Conservation (phyloP, 1,140 invertebrate genomes). For the Nebria ingens region DNA sequence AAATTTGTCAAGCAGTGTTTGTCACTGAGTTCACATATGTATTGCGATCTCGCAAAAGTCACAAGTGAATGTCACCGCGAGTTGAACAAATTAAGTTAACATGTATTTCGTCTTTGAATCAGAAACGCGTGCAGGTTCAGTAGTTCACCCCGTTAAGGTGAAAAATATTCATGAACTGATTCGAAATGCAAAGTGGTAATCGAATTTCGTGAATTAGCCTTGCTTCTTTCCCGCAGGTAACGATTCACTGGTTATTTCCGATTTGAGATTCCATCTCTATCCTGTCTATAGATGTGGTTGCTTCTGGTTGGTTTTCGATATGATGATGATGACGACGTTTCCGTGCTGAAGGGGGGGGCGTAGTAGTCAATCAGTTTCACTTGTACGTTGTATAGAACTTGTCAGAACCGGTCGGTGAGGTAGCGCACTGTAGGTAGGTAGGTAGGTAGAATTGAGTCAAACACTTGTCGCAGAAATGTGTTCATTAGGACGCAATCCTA, state of each 20-base stretch:
- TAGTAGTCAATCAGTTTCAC: constrained; percentile 1
- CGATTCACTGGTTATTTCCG: constrained; percentile 5
- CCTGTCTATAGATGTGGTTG: neutral
- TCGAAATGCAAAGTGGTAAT: too few species aligned
- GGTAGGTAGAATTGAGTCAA: neutral
- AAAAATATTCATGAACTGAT: neutral
- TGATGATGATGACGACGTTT: too few species aligned
- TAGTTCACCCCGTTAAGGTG: neutral
- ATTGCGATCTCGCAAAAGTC: too few species aligned
- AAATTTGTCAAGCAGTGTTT: too few species aligned
- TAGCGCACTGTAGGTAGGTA: too few species aligned
- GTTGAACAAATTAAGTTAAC: too few species aligned
- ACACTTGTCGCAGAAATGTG: constrained; percentile 6
- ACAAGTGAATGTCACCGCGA: too few species aligned
- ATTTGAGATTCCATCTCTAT: neutral
- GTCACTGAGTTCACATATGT: too few species aligned
- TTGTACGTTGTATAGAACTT: neutral
- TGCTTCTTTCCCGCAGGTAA: constrained; percentile 3
- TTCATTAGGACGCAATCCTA: constrained; percentile 1
- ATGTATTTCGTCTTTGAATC: neutral
- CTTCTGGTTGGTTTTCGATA: neutral
- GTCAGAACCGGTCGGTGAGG: neutral
- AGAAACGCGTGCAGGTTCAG: too few species aligned
- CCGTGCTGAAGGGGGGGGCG: neutral
- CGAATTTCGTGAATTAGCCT: neutral